Base-by-base conservation (phyloP, 2,888 invertebrate species). In the Drosophila incognita region DNA sequence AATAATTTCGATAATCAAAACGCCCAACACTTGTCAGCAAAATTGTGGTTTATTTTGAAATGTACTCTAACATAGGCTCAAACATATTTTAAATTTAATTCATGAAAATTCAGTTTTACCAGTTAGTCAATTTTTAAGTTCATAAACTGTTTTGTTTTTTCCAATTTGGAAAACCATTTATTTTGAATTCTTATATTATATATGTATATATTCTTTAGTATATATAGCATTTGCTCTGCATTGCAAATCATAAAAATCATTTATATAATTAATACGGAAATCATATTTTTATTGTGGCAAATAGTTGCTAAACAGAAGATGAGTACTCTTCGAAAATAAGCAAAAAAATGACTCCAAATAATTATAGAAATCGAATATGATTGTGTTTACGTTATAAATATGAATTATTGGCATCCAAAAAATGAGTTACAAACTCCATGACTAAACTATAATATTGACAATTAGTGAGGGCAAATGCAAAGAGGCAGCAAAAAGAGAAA, bases 1-100 rank as follows among this genome's bases (percentile, higher is more conserved):
- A 79, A 52, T 69, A 48, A 53, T 18, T 64, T 61, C 56, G 11
- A 27, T 53, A 56, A 66, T 68, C 48, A 54, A 24, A 38, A 18
- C 29, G 33, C 21, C 29, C 13, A 52, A 42, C 40, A 71, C 58
- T 46, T 11, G n/a, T 4, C 46, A 61, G 6, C 21, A 48, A 60
- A 27, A 0, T 29, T 54, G 11, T 10, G 11, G 29, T 21, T 31
- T 24, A 29, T 21, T 29, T 10, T 10, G 2, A 3, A n/a, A 15
- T 15, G 24, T 7, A 6, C 4, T 18, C 10, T 10, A 10, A n/a
- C 4, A 1, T 38, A 11, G 8, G 4, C 13, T 46, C 21, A 8
- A 15, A 46, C 4, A 21, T 2, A 46, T 21, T 2, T 46, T 2
- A 7, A 3, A 4, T 7, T 46, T 21, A 46, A 46, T 46, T 15